These are phyloP conservation scores for Pipra filicauda DNA, from an alignment of 2,113 vertebrate genomes.

Conservation along the genomic window DNA sequence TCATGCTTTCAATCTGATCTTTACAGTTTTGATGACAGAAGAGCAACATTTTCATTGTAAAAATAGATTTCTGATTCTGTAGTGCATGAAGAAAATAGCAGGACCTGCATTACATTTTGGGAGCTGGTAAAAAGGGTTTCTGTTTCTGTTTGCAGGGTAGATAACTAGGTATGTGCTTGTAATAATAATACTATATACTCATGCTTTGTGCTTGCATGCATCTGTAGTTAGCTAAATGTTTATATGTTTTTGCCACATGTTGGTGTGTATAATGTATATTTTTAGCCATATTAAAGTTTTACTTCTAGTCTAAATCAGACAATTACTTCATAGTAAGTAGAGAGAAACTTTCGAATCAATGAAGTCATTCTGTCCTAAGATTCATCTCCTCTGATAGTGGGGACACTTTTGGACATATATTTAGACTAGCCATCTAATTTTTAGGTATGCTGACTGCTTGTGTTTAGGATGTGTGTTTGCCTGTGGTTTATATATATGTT, in stretches of 20 bases:
- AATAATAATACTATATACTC: neutral
- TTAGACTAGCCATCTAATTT: neutral
- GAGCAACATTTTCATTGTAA: neutral
- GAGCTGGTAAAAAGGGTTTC: neutral
- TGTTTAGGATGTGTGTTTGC: neutral
- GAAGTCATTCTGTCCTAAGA: neutral
- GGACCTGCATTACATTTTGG: neutral
- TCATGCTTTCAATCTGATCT: conserved; percentile 1
- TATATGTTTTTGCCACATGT: neutral
- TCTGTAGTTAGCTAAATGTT: neutral
- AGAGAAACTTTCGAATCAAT: neutral
- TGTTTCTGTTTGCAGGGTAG: neutral
- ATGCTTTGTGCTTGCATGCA: neutral
- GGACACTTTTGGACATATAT: neutral
- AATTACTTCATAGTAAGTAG: neutral
- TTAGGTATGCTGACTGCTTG: neutral
- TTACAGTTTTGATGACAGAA: conserved; percentile 11
- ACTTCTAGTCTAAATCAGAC: neutral
- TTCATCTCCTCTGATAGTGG: neutral
- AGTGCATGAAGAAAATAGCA: neutral
- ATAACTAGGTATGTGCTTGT: neutral
- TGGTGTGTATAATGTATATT: neutral
- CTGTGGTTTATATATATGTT: neutral
- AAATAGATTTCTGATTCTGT: neutral
- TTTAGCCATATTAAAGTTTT: neutral